Percentiles rank a stretch among this genome's conserved stretches.
Conservation (phyloP, 37 sponge, comb jelly and placozoan genomes). For the Cliona cf. orientalis region DNA sequence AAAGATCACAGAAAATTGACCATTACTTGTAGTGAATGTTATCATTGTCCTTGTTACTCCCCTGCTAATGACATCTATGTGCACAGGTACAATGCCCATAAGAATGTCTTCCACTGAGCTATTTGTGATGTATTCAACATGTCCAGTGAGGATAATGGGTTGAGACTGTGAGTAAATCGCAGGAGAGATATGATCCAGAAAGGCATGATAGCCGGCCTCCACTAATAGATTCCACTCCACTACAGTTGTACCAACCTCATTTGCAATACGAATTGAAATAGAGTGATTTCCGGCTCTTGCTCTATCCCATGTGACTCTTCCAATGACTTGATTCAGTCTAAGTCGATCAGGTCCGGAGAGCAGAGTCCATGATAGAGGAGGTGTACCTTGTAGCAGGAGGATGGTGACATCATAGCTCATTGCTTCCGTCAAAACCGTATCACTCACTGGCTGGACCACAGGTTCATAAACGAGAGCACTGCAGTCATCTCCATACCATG, state of each 20-base stretch:
- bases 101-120: constrained; percentile 1
- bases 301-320: constrained; percentile 17
- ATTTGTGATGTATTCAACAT: not conserved
- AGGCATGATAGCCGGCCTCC: constrained; percentile 21
- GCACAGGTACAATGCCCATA: constrained; percentile 30
- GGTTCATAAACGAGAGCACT: constrained; percentile 18
- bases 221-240: constrained; percentile 13
- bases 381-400: constrained; percentile 19
- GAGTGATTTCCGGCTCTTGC: constrained; percentile 46
- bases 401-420: not conserved
- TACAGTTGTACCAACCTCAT: constrained; percentile 10
- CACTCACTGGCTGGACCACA: constrained; percentile 6
- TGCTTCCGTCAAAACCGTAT: constrained; percentile 12
- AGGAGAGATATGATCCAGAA: constrained; percentile 11
- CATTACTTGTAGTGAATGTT: constrained; percentile 16
- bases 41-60: not conserved
- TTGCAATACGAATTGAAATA: constrained; percentile 8
- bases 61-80: constrained; percentile 17
- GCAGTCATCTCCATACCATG: constrained; percentile 35
- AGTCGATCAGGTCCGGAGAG: constrained; percentile 22
- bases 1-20: constrained; percentile 14
- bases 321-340: not conserved
- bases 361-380: constrained; percentile 30
- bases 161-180: not conserved
- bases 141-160: constrained; percentile 19